Evolutionary conservation across 35 echinoderm and acorn worm species (phyloP).

Genomic region (Hemicentrotus pulcherrimus): DNA sequence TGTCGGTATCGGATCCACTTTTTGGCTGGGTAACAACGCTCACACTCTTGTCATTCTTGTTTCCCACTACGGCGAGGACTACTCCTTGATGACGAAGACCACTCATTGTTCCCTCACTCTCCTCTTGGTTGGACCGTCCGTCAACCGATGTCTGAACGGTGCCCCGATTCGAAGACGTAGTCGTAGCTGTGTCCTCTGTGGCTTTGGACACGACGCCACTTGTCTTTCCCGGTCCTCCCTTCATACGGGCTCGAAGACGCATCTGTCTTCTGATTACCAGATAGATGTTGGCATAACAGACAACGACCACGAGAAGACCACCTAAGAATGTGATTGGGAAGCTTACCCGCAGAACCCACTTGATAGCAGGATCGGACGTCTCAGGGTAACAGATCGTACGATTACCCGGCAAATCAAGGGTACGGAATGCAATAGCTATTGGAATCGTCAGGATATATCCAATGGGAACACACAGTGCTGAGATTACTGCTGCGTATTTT

Average conservation of each 20-base stretch:
- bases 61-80: neutral
- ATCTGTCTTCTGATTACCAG: neutral
- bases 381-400: conserved; percentile 32
- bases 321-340: conserved; percentile 12
- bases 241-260: neutral
- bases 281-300: neutral
- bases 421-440: conserved; percentile 11
- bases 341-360: neutral
- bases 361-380: conserved; percentile 18
- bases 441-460: conserved; percentile 22
- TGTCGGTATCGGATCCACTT: neutral
- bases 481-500: neutral
- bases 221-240: neutral
- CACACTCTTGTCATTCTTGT: neutral
- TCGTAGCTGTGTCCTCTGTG: neutral
- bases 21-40: neutral
- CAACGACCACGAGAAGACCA: neutral
- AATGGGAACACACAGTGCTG: neutral
- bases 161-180: neutral
- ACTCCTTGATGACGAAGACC: neutral
- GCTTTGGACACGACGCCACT: neutral
- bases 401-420: neutral
- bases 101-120: neutral
- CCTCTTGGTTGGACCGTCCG: neutral
- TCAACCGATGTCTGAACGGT: neutral